These are phyloP conservation scores for Spodoptera exigua DNA, from an alignment of 2,888 invertebrate species.

Conservation along the genomic window DNA sequence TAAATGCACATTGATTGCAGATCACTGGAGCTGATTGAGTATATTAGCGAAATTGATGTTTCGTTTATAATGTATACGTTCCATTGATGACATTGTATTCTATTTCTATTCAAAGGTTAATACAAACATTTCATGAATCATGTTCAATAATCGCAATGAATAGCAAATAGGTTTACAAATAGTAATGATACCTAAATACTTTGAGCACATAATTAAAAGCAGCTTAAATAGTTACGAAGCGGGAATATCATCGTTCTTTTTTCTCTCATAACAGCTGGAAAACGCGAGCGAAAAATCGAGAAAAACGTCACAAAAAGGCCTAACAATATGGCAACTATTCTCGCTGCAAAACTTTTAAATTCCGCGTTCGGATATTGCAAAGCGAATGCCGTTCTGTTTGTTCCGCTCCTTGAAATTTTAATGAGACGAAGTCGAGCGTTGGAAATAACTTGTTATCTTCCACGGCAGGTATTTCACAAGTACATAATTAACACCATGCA, in stretches of 20 bases:
- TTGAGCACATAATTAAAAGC: neutral
- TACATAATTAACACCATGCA: slow-evolving; percentile 48
- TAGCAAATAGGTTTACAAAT: neutral
- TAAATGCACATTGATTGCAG: slow-evolving; percentile 65
- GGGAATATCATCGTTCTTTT: slow-evolving; percentile 22
- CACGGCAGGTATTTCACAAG: slow-evolving; percentile 47
- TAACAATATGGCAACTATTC: slow-evolving; percentile 60
- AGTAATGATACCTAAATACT: neutral
- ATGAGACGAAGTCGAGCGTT: slow-evolving; percentile 65
- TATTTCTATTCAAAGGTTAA: slow-evolving; percentile 3
- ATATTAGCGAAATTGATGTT: slow-evolving; percentile 36
- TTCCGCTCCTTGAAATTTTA: slow-evolving; percentile 72
- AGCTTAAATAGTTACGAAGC: slow-evolving; percentile 29
- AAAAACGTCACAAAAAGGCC: slow-evolving; percentile 39
- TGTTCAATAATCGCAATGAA: neutral
- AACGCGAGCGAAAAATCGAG: slow-evolving; percentile 42
- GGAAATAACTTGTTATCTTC: slow-evolving; percentile 50
- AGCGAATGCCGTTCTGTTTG: slow-evolving; percentile 63
- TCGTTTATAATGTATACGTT: slow-evolving; percentile 44
- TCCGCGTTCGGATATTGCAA: slow-evolving; percentile 68
- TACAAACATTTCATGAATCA: slow-evolving; percentile 1
- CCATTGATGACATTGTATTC: slow-evolving; percentile 27
- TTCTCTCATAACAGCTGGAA: slow-evolving; percentile 45
- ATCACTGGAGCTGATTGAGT: slow-evolving; percentile 57
- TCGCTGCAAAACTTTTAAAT: slow-evolving; percentile 67